Evolutionary conservation across 2,113 vertebrate genomes (phyloP).

Genomic region (Cryptotis parvus): DNA sequence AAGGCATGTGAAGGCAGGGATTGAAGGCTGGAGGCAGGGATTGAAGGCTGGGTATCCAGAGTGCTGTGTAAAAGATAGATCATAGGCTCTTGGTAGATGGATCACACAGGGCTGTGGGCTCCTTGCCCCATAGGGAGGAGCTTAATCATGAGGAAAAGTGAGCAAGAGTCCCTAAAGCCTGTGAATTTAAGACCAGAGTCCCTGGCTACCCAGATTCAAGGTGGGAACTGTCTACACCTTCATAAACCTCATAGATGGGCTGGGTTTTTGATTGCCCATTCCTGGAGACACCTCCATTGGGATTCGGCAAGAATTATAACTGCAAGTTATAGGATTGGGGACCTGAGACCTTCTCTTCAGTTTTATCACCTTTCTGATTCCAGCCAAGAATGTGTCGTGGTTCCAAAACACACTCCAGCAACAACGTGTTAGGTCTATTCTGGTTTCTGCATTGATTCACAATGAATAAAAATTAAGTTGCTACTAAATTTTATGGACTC

Average conservation of each 20-base stretch:
- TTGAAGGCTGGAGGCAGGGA: not conserved
- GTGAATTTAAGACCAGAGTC: not conserved
- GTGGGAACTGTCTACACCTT: not conserved
- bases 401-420: constrained; percentile 61
- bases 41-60: not conserved
- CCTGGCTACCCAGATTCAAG: not conserved
- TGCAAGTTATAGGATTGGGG: constrained; percentile 22
- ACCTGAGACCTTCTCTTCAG: constrained; percentile 64
- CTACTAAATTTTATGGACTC: constrained; percentile 64
- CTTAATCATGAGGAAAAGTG: too few relatives aligned
- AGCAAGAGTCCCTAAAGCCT: not conserved
- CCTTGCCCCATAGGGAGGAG: not conserved
- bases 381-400: constrained; percentile 74
- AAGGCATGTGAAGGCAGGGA: not conserved
- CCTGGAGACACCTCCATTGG: not conserved
- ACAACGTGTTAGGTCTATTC: constrained; percentile 67
- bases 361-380: constrained; percentile 68
- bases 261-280: constrained; percentile 21
- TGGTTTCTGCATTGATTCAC: constrained; percentile 57
- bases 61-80: not conserved
- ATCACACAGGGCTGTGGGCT: not conserved
- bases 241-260: not conserved
- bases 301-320: constrained; percentile 24
- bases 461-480: constrained; percentile 68
- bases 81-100: not conserved